Conservation (phyloP, 2,888 invertebrate species). For the Drosophila quinaria region DNA sequence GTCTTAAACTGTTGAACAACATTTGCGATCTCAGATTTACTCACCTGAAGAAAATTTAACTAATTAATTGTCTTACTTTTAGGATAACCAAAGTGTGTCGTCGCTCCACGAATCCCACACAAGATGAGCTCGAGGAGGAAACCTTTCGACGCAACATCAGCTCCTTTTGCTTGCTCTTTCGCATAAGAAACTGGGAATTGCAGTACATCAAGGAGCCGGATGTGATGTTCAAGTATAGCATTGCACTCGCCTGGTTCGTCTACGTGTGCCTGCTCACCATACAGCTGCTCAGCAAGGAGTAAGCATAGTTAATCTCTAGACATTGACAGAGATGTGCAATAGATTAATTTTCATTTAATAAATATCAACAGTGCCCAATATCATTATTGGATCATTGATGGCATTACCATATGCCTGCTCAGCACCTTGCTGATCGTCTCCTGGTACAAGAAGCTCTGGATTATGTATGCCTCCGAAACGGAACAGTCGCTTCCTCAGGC, state of each 20-base stretch:
- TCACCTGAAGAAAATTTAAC: too few relatives aligned
- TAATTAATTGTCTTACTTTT: not conserved
- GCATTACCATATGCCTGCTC: slow-evolving; percentile 86
- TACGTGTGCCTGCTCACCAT: slow-evolving; percentile 88
- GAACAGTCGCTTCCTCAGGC: slow-evolving; percentile 86
- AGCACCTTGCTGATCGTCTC: slow-evolving; percentile 89
- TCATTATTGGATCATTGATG: slow-evolving; percentile 86
- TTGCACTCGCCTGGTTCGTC: slow-evolving; percentile 88
- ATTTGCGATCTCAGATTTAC: too few relatives aligned
- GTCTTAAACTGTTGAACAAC: too few relatives aligned
- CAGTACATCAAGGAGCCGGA: slow-evolving; percentile 92
- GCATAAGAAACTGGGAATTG: slow-evolving; percentile 89
- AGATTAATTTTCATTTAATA: too few relatives aligned
- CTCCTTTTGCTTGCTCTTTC: slow-evolving; percentile 89
- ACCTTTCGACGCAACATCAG: slow-evolving; percentile 84
- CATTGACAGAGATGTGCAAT: too few relatives aligned
- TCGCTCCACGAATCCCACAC: slow-evolving; percentile 80
- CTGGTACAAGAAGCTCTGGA: slow-evolving; percentile 92
- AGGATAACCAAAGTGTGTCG: slow-evolving; percentile 82
- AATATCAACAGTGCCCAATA: slow-evolving; percentile 48
- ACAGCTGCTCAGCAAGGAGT: slow-evolving; percentile 87
- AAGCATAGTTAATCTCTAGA: slow-evolving; percentile 34
- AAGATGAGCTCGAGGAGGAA: slow-evolving; percentile 84
- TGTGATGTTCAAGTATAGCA: slow-evolving; percentile 94
- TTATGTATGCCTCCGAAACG: slow-evolving; percentile 82